Percentiles rank a stretch among this genome's conserved stretches.
phyloP scores from a whole-genome alignment of 2,888 invertebrate species.

The Epiblema foenella region DNA sequence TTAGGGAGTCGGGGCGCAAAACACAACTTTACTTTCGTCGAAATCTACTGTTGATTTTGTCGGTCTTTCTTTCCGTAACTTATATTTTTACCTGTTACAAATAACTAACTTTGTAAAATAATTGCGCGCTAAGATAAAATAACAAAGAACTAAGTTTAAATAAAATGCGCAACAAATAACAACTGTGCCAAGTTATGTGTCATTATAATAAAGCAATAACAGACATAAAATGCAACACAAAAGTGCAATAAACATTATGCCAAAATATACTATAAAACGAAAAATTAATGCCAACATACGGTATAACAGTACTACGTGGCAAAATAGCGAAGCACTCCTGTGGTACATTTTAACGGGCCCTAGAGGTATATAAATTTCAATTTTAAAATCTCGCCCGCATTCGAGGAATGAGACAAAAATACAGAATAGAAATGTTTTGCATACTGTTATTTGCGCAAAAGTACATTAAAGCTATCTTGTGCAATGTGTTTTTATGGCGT shows the following conservation, averaged over 20 bases:
- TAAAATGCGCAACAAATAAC: neutral
- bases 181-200: neutral
- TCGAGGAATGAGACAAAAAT: conserved; percentile 45
- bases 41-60: too few relatives aligned
- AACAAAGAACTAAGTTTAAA: neutral
- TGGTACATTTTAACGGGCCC: conserved; percentile 64
- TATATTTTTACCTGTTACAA: neutral
- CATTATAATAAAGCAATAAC: conserved; percentile 5
- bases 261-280: conserved; percentile 29
- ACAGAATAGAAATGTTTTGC: conserved; percentile 46
- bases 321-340: conserved; percentile 50
- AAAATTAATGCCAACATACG: conserved; percentile 33
- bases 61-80: too few relatives aligned
- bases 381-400: conserved; percentile 68
- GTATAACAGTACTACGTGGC: conserved; percentile 41
- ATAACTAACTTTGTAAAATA: neutral
- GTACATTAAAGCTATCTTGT: conserved; percentile 42
- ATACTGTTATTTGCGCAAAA: conserved; percentile 46
- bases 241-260: conserved; percentile 24
- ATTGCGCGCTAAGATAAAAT: neutral
- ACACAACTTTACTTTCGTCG: too few relatives aligned
- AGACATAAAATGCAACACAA: conserved; percentile 13
- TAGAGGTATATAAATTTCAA: conserved; percentile 74
- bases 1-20: too few relatives aligned
- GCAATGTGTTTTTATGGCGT: conserved; percentile 23